A percentile compares a stretch with the other conserved stretches of the same genome.
These are phyloP conservation scores for Siniperca undulata DNA, from an alignment of 2,797 vertebrate genomes.

Conservation along the genomic window DNA sequence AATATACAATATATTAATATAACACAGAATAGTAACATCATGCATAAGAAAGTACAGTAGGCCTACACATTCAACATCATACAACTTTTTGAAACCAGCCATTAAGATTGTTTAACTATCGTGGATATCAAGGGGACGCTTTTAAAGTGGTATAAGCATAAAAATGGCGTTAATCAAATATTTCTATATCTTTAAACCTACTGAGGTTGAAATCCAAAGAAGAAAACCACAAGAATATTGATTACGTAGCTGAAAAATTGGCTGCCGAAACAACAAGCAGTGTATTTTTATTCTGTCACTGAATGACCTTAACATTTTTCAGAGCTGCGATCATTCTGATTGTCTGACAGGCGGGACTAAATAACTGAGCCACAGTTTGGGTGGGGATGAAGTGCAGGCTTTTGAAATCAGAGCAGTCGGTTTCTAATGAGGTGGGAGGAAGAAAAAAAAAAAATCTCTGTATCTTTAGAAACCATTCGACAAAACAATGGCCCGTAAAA, in stretches of 20 bases:
- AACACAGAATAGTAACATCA: background rate
- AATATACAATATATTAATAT: background rate
- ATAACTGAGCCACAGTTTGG: constrained; percentile 46
- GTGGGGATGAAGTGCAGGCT: constrained; percentile 58
- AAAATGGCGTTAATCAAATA: background rate
- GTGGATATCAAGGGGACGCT: background rate
- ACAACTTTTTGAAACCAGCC: background rate
- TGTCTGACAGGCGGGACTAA: constrained; percentile 47
- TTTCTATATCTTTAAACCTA: background rate
- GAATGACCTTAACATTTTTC: constrained; percentile 16
- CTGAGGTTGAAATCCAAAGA: background rate
- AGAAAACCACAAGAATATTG: background rate
- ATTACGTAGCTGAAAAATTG: background rate
- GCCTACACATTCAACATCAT: background rate
- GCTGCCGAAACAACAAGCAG: background rate
- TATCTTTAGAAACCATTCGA: constrained; percentile 83
- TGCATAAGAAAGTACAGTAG: background rate
- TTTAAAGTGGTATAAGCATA: background rate
- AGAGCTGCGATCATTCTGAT: constrained; percentile 42
- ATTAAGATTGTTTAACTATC: background rate
- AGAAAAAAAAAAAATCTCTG: constrained; percentile 56
- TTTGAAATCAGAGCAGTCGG: constrained; percentile 71
- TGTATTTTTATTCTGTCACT: constrained; percentile 15
- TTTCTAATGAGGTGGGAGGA: constrained; percentile 75
- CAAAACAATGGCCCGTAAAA: constrained; percentile 85